Conservation (phyloP, 2,797 vertebrate species). For the Vultur gryphus region DNA sequence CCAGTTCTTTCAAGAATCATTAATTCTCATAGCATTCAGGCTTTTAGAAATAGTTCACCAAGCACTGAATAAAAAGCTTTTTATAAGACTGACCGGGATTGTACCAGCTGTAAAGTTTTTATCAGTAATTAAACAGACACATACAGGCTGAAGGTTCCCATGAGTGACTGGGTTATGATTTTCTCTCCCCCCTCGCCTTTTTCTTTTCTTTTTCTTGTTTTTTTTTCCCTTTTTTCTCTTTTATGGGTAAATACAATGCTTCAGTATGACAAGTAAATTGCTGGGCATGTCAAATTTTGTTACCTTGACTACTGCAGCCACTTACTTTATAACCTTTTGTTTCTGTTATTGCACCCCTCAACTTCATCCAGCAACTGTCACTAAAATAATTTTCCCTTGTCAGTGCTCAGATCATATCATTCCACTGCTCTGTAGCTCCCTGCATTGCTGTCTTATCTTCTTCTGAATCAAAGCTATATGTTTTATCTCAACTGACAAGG, state of each 20-base stretch:
- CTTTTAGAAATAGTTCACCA: neutral
- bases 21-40: conserved; percentile 7
- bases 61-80: conserved; percentile 6
- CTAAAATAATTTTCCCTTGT: conserved; percentile 16
- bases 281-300: neutral
- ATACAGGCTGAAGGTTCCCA: neutral
- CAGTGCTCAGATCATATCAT: neutral
- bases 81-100: neutral
- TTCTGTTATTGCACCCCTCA: neutral
- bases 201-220: fast-evolving
- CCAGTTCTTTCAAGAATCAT: neutral
- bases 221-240: neutral
- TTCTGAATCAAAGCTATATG: neutral
- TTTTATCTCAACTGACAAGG: neutral
- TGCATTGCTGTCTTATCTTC: neutral
- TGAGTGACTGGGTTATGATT: neutral
- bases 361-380: neutral
- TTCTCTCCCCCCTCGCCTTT: neutral
- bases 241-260: neutral
- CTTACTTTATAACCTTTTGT: conserved; percentile 14
- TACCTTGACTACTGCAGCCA: neutral
- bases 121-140: neutral
- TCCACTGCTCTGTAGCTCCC: neutral
- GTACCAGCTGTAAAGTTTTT: neutral
- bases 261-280: conserved; percentile 25